phyloP scores from a whole-genome alignment of 2,797 vertebrate genomes.

The Schizopygopsis malacanthus region DNA sequence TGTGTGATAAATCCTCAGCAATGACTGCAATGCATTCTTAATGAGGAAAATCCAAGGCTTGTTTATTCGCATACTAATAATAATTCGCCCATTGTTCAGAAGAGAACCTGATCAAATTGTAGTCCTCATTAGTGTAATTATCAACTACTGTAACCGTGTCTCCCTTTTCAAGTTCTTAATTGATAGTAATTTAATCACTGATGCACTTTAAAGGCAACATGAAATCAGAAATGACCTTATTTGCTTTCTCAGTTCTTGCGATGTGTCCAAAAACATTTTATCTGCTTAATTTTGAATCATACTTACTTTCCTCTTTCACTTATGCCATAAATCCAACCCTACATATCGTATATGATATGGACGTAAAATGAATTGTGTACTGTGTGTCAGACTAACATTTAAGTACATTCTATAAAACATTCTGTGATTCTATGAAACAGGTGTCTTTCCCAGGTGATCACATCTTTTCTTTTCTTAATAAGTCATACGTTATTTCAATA shows the following conservation, averaged over 20 bases:
- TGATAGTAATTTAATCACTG: background rate
- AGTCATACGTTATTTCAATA: background rate
- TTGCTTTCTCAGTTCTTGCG: background rate
- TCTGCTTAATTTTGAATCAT: background rate
- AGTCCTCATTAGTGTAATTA: conserved; percentile 28
- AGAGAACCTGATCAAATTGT: conserved; percentile 28
- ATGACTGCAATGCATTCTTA: background rate
- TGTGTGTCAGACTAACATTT: background rate
- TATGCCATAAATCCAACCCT: background rate
- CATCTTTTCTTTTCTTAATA: no score
- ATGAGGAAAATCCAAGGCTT: conserved; percentile 39
- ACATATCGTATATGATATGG: background rate
- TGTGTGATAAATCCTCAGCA: conserved; percentile 5
- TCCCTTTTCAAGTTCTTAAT: conserved; percentile 27
- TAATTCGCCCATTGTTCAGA: background rate
- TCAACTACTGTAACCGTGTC: background rate
- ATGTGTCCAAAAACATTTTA: background rate
- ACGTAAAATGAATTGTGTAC: no score
- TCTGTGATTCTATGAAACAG: no score
- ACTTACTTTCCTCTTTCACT: background rate
- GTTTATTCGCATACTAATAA: conserved; percentile 33
- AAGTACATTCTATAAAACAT: background rate
- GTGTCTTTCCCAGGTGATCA: no score
- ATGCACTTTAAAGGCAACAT: conserved; percentile 20
- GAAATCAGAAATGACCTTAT: background rate